Base-by-base conservation (phyloP, 2,797 vertebrate genomes). In the Characodon lateralis region DNA sequence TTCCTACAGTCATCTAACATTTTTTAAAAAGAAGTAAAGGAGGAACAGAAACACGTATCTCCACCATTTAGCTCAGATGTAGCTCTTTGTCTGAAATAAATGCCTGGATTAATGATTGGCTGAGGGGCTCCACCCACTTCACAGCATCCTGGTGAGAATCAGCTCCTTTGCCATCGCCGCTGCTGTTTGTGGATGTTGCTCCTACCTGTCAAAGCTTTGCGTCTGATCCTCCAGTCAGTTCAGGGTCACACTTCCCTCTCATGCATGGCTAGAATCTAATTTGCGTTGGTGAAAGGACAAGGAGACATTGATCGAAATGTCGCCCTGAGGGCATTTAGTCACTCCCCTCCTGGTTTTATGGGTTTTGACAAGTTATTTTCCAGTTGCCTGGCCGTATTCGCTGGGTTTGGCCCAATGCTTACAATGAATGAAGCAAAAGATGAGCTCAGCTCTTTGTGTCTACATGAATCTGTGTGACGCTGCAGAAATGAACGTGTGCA, bases 221-320 rank as follows among this genome's bases (percentile, higher is more conserved):
- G 82, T 58, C 91, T 93, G 88, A 93, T 95, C 91, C 88, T 91
- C 89, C 83, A 89, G 93, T 94, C 94, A 93, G 92, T 92, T 94
- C 94, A 91, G 93, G 95, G 95, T 95, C 94, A 95, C 90, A 91
- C 94, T 91, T 92, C 82, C 80, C 90, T 85, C 89, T 91, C 87
- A 90, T 93, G 94, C 92, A 88, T 92, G 87, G 92, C 72, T 85
- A 89, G 87, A 95, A 95, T 95, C 92, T 95, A 95, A 95, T 96
- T 95, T 96, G 91, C 91, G 91, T 89, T 89, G 91, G 90, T 94
- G 93, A 94, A 94, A 94, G 93, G 93, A 96, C 95, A 95, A 95
- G 94, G 93, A 95, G 96, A 96, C 95, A 95, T 95, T 96, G 95
- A 96, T 95, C 95, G 93, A 95, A 94, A 95, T 95, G 90, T 89